Evolutionary conservation across 2,888 invertebrate genomes (phyloP), one percentile per base, ranked within the genome.

Genomic region (Aphidius colemani): DNA sequence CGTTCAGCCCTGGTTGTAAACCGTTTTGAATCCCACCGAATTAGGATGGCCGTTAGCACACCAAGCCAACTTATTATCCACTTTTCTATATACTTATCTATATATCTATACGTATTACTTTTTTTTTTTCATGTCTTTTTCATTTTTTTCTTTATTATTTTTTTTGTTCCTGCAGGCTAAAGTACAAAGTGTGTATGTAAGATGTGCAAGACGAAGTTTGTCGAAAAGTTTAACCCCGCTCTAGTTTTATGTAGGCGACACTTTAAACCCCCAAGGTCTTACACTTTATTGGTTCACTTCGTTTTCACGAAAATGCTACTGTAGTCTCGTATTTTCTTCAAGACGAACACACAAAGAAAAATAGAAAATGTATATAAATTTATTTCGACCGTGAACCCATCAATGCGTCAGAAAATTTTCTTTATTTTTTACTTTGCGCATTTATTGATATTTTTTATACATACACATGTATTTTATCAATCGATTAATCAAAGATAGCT

Each of bases 1-100:
- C 53, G 59, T 59, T 13, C 41, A 61, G 40, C 43, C 44, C 45
- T 13, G 48, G 63, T 66, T 68, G 62, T 65, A 70, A 67, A 70
- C 57, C 63, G 68, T 61, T 68, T 66, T 67, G 67, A 70, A 68
- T 68, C 67, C 61, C 48, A 58, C 63, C 60, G 67, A 70, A 70
- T 70, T 68, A 69, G 68, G 61, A 49, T 49, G 44, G 62, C 58
- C 64, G 63, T 69, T 69, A 66, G 59, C 55, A 61, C 30, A 49
- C 55, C 51, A 49, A 11, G 41, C 53, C 44, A 18, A 30, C 53
- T 48, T 58, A 50, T 57, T 13, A 13, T 43, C 51, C 30, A 11
- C 40, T 43, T 46, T 45, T 13, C 59, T 5, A n/a, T 44, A 18
- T 13, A n/a, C n/a, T n/a, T n/a, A 46, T 39, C 39, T 48, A 8